Evolutionary conservation across 2,797 vertebrate genomes (phyloP).

Genomic region (Alectoris magna): DNA sequence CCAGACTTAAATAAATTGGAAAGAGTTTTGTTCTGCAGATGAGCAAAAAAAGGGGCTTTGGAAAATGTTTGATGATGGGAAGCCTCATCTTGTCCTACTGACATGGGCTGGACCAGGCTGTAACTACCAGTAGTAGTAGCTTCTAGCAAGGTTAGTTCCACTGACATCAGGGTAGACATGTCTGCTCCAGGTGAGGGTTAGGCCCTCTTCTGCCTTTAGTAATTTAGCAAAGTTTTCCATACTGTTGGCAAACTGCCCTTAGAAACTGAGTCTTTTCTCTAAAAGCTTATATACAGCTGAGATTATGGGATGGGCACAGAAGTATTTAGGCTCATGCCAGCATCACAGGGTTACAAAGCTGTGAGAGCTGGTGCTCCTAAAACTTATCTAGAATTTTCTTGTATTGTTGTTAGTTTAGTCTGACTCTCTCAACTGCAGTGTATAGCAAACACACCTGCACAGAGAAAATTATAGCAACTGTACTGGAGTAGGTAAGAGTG

Average conservation of each 20-base stretch:
- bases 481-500: neutral
- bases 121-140: neutral
- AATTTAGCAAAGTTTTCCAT: neutral
- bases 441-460: neutral
- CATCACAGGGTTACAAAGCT: neutral
- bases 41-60: neutral
- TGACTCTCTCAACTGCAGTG: neutral
- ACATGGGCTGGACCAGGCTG: neutral
- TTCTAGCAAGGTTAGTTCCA: neutral
- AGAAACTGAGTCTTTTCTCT: neutral
- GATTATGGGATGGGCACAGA: neutral
- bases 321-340: neutral
- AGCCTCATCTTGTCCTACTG: neutral
- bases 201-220: neutral
- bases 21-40: neutral
- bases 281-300: neutral
- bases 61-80: neutral
- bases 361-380: neutral
- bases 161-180: neutral
- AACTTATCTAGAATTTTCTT: neutral
- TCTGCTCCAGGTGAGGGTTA: neutral
- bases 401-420: neutral
- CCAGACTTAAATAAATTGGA: neutral
- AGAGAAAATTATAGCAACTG: neutral
- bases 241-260: neutral